These are phyloP conservation scores for Rhabdornis inornatus DNA, from an alignment of 2,113 vertebrate genomes.

Conservation along the genomic window DNA sequence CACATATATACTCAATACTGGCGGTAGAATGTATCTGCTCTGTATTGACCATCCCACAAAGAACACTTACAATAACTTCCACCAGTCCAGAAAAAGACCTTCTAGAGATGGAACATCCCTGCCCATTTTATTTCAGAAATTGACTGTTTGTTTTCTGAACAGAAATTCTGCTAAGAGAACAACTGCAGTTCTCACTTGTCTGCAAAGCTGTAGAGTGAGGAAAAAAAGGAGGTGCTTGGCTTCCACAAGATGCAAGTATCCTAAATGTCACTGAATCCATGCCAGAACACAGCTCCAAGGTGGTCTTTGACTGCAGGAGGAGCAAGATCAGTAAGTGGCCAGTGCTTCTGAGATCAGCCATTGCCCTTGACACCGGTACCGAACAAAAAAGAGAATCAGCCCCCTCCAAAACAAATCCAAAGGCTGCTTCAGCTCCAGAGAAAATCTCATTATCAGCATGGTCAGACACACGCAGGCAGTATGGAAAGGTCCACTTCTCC, in stretches of 20 bases:
- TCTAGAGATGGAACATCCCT: neutral
- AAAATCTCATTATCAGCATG: neutral
- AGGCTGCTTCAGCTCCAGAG: neutral
- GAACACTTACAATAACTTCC: neutral
- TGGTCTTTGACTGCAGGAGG: neutral
- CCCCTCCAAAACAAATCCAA: neutral
- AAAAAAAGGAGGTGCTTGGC: neutral
- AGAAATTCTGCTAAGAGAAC: neutral
- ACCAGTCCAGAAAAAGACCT: neutral
- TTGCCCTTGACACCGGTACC: neutral
- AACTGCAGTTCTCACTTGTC: neutral
- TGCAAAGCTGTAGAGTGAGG: neutral
- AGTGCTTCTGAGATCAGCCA: neutral
- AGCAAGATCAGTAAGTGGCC: neutral
- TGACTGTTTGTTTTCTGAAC: neutral
- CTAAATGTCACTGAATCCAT: neutral
- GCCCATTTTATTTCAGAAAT: neutral
- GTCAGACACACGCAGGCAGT: neutral
- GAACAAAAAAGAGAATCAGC: neutral
- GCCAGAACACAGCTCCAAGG: neutral
- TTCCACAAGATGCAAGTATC: neutral
- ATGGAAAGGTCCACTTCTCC: neutral
- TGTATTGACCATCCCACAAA: neutral
- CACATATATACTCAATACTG: neutral
- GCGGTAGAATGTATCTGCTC: neutral